Conservation (phyloP, 2,113 vertebrate species). For the Cebidichthys violaceus region DNA sequence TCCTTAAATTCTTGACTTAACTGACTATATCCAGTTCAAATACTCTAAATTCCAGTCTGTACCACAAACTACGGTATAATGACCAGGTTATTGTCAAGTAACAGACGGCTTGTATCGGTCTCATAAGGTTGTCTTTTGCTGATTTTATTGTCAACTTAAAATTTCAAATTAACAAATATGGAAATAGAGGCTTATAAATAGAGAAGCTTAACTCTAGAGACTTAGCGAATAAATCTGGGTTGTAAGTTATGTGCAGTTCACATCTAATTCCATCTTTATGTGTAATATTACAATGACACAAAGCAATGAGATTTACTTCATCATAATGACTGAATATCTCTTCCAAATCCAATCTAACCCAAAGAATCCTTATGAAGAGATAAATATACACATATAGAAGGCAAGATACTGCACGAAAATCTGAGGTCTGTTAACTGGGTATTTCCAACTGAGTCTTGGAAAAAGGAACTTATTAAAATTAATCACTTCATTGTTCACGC, state of each 20-base stretch:
- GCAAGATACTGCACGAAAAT: slow-evolving; percentile 60
- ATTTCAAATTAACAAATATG: slow-evolving; percentile 24
- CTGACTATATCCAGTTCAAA: neutral
- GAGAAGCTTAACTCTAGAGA: slow-evolving; percentile 30
- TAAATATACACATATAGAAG: slow-evolving; percentile 83
- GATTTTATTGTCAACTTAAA: slow-evolving; percentile 22
- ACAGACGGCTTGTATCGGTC: neutral
- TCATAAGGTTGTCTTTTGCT: neutral
- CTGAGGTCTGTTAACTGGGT: slow-evolving; percentile 87
- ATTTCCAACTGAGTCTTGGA: slow-evolving; percentile 86
- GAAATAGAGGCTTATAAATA: slow-evolving; percentile 29
- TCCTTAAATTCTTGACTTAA: neutral
- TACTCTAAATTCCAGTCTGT: neutral
- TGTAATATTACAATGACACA: slow-evolving; percentile 82
- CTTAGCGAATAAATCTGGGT: slow-evolving; percentile 19
- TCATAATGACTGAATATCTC: slow-evolving; percentile 83
- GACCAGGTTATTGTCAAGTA: neutral
- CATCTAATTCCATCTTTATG: slow-evolving; percentile 45
- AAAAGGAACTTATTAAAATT: slow-evolving; percentile 88
- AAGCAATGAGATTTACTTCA: slow-evolving; percentile 85
- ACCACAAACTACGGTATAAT: neutral
- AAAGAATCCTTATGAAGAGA: slow-evolving; percentile 70
- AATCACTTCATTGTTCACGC: slow-evolving; percentile 82
- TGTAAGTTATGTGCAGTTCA: slow-evolving; percentile 32
- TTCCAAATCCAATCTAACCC: slow-evolving; percentile 87